A percentile compares a stretch with the other conserved stretches of the same genome.
Evolutionary conservation across 2,888 invertebrate genomes (phyloP).

Genomic region (Torymus auratus): DNA sequence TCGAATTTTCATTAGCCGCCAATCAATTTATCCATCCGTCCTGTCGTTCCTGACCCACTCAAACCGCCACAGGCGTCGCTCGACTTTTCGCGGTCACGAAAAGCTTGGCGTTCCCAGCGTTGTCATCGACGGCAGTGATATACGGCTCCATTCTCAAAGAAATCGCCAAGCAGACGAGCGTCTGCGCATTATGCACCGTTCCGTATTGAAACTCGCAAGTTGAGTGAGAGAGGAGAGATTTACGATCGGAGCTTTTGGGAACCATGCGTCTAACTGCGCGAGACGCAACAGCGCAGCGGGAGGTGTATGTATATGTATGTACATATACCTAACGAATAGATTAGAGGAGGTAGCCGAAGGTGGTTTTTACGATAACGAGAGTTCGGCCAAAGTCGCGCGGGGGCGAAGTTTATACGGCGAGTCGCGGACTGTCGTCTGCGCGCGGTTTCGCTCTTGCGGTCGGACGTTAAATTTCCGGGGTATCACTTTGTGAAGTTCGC

Average conservation of each 20-base stretch:
- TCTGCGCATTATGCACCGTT: background rate
- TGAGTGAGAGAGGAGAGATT: background rate
- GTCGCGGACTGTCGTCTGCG: background rate
- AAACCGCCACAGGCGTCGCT: background rate
- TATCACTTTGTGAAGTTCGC: slow-evolving; percentile 28
- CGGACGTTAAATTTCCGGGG: slow-evolving; percentile 21
- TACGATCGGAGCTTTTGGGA: background rate
- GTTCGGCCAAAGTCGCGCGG: slow-evolving; percentile 22
- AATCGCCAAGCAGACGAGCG: slow-evolving; percentile 1
- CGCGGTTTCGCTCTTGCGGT: no score
- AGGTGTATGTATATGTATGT: no score
- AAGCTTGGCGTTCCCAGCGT: no score
- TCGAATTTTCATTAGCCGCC: slow-evolving; percentile 21
- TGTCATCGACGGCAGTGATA: background rate
- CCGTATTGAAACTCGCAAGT: slow-evolving; percentile 7
- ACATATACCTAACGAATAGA: slow-evolving; percentile 17
- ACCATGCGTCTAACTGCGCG: background rate
- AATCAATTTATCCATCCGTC: slow-evolving; percentile 10
- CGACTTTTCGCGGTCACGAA: slow-evolving; percentile 13
- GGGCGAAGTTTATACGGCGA: slow-evolving; percentile 12
- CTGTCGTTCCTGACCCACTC: no score
- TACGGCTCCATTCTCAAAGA: slow-evolving; percentile 25
- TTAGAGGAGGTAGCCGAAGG: background rate
- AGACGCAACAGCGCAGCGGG: no score
- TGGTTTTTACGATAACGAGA: slow-evolving; percentile 45